Evolutionary conservation across 2,113 vertebrate genomes (phyloP), one percentile per base, ranked within the genome.

Genomic region (Phalacrocorax pelagicus): DNA sequence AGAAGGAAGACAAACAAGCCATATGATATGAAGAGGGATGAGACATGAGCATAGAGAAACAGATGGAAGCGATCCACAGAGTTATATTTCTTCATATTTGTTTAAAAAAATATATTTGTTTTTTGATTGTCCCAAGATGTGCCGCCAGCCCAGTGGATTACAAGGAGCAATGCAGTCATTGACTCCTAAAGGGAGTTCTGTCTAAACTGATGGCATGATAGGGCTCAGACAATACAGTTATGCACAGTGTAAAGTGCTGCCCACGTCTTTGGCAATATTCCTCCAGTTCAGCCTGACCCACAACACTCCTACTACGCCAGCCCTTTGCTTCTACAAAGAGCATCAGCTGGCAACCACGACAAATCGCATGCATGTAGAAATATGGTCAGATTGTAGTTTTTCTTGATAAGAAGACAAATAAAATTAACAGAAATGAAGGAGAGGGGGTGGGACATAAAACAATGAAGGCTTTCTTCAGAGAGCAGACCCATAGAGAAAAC

Each of bases 261-360:
- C 92, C 91, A 89, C 55, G 7, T 63, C 91, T 95, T 91, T 97
- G 97, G 94, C 89, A 89, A 32, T 17, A 18, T 92, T 91, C 92
- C 87, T 91, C 40, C 78, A 69, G 96, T 94, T 94, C 95, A 95
- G 81, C 74, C 84, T 97, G 97, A 96, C 96, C 95, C 91, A 92
- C 88, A 92, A 23, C 70, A 67, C 73, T 90, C 86, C 65, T 86
- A 34, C 47, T 91, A 3, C 49, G 96, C 49, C 78, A 94, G 66
- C 24, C 65, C 46, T 91, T 85, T 87, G 54, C 84, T 90, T 80
- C 95, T 85, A 91, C 77, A 93, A 92, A 87, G 66, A 97, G 70
- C 77, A 82, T 75, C 80, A 69, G 19, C 95, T 90, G 89, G 58
- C 89, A 95, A 22, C 92, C 59, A 10, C 82, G 92, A 95, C 91